Evolutionary conservation across 1,140 invertebrate genomes (phyloP).

Genomic region (Papilio polyxenes): DNA sequence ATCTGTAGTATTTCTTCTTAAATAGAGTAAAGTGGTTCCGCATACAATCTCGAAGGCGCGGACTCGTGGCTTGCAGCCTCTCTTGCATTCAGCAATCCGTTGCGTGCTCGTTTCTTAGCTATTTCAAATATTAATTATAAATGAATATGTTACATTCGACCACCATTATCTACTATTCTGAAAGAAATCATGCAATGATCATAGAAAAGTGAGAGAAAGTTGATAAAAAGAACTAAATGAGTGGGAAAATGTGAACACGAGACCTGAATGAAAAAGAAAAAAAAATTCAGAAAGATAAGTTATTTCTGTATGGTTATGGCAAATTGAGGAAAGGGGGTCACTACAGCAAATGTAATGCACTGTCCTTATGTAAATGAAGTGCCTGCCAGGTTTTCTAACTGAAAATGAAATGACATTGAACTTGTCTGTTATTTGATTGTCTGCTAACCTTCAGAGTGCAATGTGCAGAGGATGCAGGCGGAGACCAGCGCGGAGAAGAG

Average conservation of each 20-base stretch:
- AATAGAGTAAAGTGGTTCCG: conserved; percentile 67
- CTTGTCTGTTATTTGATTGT: not conserved
- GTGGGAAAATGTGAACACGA: too few relatives aligned
- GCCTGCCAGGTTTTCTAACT: too few relatives aligned
- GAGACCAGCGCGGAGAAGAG: conserved; percentile 62
- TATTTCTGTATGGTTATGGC: too few relatives aligned
- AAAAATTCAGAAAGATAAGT: too few relatives aligned
- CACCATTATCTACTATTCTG: not conserved
- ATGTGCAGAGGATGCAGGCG: conserved; percentile 58
- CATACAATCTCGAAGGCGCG: conserved; percentile 59
- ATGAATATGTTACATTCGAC: not conserved
- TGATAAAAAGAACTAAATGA: too few relatives aligned
- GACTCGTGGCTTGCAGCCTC: conserved; percentile 59
- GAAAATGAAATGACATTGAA: too few relatives aligned
- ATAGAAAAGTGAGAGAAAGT: too few relatives aligned
- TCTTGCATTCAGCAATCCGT: conserved; percentile 51
- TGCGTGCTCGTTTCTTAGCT: conserved; percentile 62
- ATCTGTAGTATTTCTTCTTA: conserved; percentile 49
- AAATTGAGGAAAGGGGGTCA: too few relatives aligned
- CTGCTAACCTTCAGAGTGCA: conserved; percentile 62
- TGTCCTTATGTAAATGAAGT: too few relatives aligned
- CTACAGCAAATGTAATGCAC: too few relatives aligned
- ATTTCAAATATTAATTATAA: conserved; percentile 38
- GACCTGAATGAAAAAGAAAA: too few relatives aligned
- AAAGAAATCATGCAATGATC: not conserved